phyloP scores from a whole-genome alignment of 92 coral and sea anemone species.

The Ricordea florida region DNA sequence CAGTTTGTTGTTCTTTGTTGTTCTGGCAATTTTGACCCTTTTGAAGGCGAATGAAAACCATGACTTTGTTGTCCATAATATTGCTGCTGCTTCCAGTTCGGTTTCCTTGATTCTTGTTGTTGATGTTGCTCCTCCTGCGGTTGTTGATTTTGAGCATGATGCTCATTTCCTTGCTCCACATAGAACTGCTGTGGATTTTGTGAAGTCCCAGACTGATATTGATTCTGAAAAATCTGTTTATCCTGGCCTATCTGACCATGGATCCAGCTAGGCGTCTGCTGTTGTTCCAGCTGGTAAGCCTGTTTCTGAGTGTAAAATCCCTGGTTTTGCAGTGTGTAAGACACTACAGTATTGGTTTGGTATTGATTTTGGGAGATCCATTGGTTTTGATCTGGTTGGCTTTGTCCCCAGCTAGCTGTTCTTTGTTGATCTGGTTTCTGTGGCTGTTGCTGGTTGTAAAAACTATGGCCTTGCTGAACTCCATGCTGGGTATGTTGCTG shows the following conservation, averaged over 20 bases:
- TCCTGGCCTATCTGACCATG: constrained; percentile 9
- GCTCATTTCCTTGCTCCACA: neutral
- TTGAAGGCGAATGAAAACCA: too few relatives aligned
- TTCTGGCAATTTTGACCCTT: too few relatives aligned
- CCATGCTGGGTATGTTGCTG: constrained; percentile 10
- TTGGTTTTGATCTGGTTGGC: neutral
- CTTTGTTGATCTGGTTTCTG: constrained; percentile 13
- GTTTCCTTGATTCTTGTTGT: neutral
- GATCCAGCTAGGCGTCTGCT: constrained; percentile 16
- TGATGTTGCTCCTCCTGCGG: neutral
- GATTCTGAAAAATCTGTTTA: neutral
- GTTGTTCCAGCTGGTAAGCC: constrained; percentile 32
- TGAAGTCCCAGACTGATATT: neutral
- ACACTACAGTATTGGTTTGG: neutral
- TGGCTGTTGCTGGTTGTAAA: neutral
- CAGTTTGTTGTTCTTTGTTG: too few relatives aligned
- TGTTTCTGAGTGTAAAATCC: constrained; percentile 1
- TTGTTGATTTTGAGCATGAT: neutral
- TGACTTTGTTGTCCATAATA: too few relatives aligned
- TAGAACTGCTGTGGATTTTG: neutral
- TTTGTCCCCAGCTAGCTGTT: too few relatives aligned
- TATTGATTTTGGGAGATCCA: neutral
- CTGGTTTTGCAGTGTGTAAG: too few relatives aligned
- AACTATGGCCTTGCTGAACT: neutral
- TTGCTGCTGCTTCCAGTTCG: neutral